Evolutionary conservation across 2,797 vertebrate genomes (phyloP).

Genomic region (Salarias fasciatus): DNA sequence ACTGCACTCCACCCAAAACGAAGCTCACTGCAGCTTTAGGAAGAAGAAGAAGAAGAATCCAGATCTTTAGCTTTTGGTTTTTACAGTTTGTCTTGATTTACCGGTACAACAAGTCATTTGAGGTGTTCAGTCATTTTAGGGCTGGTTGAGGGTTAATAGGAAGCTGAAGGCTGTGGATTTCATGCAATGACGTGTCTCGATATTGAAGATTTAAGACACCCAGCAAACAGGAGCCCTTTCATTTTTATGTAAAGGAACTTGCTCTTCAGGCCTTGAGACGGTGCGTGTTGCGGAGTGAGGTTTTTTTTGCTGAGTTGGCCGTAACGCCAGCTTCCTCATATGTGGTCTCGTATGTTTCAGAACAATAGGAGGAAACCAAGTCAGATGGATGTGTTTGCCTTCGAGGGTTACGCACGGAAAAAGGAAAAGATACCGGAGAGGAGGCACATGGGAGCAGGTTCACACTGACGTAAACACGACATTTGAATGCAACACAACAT

Average conservation of each 20-base stretch:
- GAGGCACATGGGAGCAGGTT: constrained; percentile 25
- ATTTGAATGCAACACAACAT: too few species aligned
- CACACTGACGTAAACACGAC: background rate
- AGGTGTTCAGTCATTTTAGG: too few species aligned
- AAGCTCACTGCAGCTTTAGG: constrained; percentile 13
- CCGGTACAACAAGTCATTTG: too few species aligned
- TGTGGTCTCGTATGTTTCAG: constrained; percentile 48
- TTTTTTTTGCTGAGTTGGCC: constrained; percentile 70
- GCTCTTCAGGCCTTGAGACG: too few species aligned
- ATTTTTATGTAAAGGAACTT: constrained; percentile 20
- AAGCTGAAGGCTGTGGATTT: too few species aligned
- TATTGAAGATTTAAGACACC: background rate
- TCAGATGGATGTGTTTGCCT: constrained; percentile 24
- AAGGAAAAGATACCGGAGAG: constrained; percentile 43
- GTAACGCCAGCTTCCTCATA: constrained; percentile 74
- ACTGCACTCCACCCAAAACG: constrained; percentile 3
- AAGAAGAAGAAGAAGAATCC: constrained; percentile 23
- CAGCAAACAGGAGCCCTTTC: constrained; percentile 19
- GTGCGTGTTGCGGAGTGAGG: constrained; percentile 19
- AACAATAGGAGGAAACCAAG: constrained; percentile 81
- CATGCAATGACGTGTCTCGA: too few species aligned
- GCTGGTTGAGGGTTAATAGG: too few species aligned
- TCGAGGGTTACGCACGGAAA: constrained; percentile 36
- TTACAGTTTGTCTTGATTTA: too few species aligned
- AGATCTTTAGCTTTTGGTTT: background rate